Base-by-base conservation (phyloP, 2,888 invertebrate species). In the Pycnomerus fuliginosus region DNA sequence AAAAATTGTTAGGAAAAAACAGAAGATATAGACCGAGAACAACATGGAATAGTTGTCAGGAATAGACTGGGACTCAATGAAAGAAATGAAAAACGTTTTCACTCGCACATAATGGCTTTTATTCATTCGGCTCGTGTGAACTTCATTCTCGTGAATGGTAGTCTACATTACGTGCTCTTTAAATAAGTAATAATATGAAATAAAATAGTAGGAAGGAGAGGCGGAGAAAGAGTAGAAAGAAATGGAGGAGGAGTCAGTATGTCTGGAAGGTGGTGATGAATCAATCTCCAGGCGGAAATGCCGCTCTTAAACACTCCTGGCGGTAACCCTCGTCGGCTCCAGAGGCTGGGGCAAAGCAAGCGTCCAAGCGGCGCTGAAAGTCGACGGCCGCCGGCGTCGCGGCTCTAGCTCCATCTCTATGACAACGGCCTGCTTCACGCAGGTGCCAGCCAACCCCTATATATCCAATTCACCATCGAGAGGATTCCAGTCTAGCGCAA, bases 381-480 rank as follows among this genome's bases (percentile, higher is more conserved):
- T 14, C 60, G 55, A 39, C 51, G 48, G 50, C 44, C 50, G 54
- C 52, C 53, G 65, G 63, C 64, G 61, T 62, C 60, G 60, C 53
- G 56, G 58, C 53, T 57, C 61, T 61, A 48, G 58, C 55, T 56
- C 56, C 52, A 62, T 66, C 56, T 50, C 64, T 62, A 66, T 65
- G 64, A 59, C 61, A 62, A 66, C 65, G 55, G 50, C 49, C 42
- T 50, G 58, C 44, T 62, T 52, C 57, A 65, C 66, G 66, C 66
- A 66, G 65, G 66, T 65, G 62, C 65, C 60, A 56, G 55, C 52
- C 58, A 55, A 55, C 61, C 62, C 60, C 54, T 64, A 65, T 62
- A 64, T 61, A 63, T 61, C 45, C 58, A 54, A 51, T 52, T 44
- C 55, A 37, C 43, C 55, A 57, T 50, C 48, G 52, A 49, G 44